Conservation (phyloP, 2,888 invertebrate species). For the Eumacrocentrus americanus region DNA sequence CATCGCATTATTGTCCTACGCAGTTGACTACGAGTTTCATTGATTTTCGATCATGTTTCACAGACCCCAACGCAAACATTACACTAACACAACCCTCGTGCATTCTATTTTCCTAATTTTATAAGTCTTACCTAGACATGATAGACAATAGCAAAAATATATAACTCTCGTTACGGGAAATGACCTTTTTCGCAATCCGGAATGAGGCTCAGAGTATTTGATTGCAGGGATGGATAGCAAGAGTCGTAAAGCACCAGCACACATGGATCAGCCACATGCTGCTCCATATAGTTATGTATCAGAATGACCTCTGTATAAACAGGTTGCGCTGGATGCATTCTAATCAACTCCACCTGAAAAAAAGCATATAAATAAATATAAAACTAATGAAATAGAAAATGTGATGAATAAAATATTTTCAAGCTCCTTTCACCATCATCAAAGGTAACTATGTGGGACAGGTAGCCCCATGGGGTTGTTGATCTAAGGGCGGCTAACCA, state of each 20-base stretch:
- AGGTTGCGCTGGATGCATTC: not conserved
- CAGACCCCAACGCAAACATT: no score
- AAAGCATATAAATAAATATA: no score
- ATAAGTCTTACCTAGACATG: no score
- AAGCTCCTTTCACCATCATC: not conserved
- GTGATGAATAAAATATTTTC: not conserved
- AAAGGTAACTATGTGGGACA: conserved; percentile 9
- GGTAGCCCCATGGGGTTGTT: conserved; percentile 27
- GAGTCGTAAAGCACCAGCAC: conserved; percentile 35
- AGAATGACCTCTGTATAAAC: not conserved
- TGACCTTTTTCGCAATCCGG: no score
- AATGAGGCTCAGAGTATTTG: conserved; percentile 7
- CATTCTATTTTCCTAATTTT: no score
- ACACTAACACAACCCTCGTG: no score
- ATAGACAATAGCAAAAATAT: not conserved
- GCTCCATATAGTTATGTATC: conserved; percentile 16
- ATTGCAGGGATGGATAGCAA: conserved; percentile 33
- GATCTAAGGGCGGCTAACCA: conserved; percentile 40
- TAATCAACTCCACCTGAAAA: not conserved
- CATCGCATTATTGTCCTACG: conserved; percentile 35
- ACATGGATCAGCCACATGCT: conserved; percentile 28
- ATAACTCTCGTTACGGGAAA: no score
- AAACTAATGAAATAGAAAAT: not conserved
- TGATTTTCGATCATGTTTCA: conserved; percentile 30
- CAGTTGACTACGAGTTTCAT: conserved; percentile 36